Evolutionary conservation across 2,888 invertebrate species (phyloP).

Genomic region (Clostera curtula): DNA sequence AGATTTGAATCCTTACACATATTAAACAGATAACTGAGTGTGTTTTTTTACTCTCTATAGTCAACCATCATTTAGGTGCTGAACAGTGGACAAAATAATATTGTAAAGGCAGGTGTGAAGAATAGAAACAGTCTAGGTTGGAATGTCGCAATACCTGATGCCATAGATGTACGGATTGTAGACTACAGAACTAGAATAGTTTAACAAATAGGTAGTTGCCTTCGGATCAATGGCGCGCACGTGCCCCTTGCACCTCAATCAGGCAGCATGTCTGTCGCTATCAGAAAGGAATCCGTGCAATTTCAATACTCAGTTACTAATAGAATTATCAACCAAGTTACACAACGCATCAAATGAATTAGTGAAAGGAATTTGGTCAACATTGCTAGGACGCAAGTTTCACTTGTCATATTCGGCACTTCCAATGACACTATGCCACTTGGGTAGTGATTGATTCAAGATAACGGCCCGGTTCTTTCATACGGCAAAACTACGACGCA

Average conservation of each 20-base stretch:
- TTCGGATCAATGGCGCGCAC: constrained; percentile 50
- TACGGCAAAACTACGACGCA: constrained; percentile 67
- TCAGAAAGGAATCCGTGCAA: constrained; percentile 23
- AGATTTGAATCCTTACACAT: too few species aligned
- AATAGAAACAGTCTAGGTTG: too few species aligned
- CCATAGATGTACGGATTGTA: too few species aligned
- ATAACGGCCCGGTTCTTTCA: constrained; percentile 67
- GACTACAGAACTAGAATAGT: too few species aligned
- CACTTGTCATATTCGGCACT: constrained; percentile 11
- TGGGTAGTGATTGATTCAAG: constrained; percentile 50
- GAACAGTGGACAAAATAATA: too few species aligned
- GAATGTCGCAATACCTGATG: too few species aligned
- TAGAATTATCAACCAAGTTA: constrained; percentile 20
- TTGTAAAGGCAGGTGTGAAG: too few species aligned
- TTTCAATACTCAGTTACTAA: constrained; percentile 20
- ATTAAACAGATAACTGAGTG: too few species aligned
- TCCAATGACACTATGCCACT: constrained; percentile 22
- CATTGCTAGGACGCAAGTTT: constrained; percentile 10
- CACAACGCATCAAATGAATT: constrained; percentile 17
- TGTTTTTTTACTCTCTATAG: too few species aligned
- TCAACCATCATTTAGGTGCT: too few species aligned
- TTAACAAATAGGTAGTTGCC: too few species aligned
- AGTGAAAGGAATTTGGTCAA: constrained; percentile 11
- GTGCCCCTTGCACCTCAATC: constrained; percentile 41
- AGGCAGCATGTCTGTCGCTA: constrained; percentile 18